Evolutionary conservation across 2,113 vertebrate genomes (phyloP).

Genomic region (Epinephelus moara): DNA sequence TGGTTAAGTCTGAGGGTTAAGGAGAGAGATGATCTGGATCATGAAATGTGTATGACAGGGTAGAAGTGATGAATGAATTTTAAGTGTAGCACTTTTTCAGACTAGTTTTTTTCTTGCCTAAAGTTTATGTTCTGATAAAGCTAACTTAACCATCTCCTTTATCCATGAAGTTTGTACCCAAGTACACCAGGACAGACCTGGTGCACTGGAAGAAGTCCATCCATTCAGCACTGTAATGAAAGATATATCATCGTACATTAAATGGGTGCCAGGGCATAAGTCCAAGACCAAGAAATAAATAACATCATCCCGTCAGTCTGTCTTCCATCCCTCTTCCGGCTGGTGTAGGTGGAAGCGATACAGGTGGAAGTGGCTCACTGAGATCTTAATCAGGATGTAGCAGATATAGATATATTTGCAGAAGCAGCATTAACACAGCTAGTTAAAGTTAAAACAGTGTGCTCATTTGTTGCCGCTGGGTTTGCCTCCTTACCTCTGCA

Average conservation of each 20-base stretch:
- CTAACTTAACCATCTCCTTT: neutral
- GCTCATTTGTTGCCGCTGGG: constrained; percentile 42
- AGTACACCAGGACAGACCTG: neutral
- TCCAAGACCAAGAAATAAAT: constrained; percentile 37
- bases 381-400: constrained; percentile 54
- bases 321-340: constrained; percentile 8
- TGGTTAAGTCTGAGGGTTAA: constrained; percentile 43
- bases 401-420: constrained; percentile 51
- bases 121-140: constrained; percentile 31
- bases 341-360: constrained; percentile 30
- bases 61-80: constrained; percentile 33
- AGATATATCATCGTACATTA: constrained; percentile 13
- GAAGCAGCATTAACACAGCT: constrained; percentile 21
- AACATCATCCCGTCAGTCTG: constrained; percentile 25
- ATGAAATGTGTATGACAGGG: constrained; percentile 20
- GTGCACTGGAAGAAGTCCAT: neutral
- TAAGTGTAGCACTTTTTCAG: constrained; percentile 17
- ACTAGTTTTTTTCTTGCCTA: constrained; percentile 1
- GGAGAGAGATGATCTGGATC: constrained; percentile 61
- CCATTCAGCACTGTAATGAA: constrained; percentile 4
- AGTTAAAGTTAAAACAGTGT: constrained; percentile 44
- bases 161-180: constrained; percentile 2
- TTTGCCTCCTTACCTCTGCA: constrained; percentile 43
- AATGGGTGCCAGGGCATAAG: constrained; percentile 5
- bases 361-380: neutral